phyloP scores from a whole-genome alignment of 2,888 invertebrate species.

The Himalopsyche kuldschensis region DNA sequence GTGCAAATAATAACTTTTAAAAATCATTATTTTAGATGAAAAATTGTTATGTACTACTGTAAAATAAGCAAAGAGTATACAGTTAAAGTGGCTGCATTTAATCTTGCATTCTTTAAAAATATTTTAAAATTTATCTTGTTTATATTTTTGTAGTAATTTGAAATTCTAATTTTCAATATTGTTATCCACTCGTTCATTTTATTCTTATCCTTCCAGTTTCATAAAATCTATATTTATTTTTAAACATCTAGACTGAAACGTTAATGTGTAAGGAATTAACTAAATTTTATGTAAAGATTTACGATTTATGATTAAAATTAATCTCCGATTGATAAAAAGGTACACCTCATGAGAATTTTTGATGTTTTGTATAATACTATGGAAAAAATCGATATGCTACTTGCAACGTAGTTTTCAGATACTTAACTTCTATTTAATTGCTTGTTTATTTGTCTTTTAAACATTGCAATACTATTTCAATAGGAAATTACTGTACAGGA shows the following conservation, averaged over 20 bases:
- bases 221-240: not conserved
- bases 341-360: not conserved
- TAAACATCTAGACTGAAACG: not conserved
- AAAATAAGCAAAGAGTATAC: too few relatives aligned
- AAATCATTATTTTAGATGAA: too few relatives aligned
- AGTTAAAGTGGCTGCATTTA: too few relatives aligned
- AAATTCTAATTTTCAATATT: not conserved
- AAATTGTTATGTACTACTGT: too few relatives aligned
- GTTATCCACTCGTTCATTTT: not conserved
- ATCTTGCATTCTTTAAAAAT: not conserved
- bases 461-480: not conserved
- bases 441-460: not conserved
- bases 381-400: not conserved
- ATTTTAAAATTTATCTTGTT: not conserved
- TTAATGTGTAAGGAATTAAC: not conserved
- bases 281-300: not conserved
- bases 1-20: too few relatives aligned
- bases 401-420: not conserved
- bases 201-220: conserved; percentile 11
- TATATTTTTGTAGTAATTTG: not conserved
- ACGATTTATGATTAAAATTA: not conserved
- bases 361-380: not conserved
- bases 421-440: too few relatives aligned
- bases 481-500: not conserved
- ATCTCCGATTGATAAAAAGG: too few relatives aligned